A percentile compares a stretch with the other conserved stretches of the same genome.
Evolutionary conservation across 2,113 vertebrate species (phyloP).

Genomic region (Sprattus sprattus): DNA sequence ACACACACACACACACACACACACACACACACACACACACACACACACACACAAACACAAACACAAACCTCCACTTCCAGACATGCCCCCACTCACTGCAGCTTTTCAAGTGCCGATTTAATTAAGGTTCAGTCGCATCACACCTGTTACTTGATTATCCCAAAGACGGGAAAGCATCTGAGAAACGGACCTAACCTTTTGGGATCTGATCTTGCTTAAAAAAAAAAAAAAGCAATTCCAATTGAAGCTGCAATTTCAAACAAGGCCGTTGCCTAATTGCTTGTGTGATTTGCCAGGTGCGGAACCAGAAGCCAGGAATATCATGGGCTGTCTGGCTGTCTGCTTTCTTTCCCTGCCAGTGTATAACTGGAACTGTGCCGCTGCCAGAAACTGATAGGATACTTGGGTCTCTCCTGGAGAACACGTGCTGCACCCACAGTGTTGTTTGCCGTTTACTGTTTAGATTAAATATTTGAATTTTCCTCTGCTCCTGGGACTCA

Average conservation of each 20-base stretch:
- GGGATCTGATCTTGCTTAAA: neutral
- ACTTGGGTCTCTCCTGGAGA: slow-evolving; percentile 8
- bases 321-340: neutral
- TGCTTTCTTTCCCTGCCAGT: neutral
- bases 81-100: neutral
- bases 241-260: slow-evolving; percentile 14
- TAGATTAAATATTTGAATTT: slow-evolving; percentile 16
- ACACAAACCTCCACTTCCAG: neutral
- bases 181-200: slow-evolving; percentile 14
- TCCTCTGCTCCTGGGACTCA: slow-evolving; percentile 6
- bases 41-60: slow-evolving; percentile 12
- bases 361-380: neutral
- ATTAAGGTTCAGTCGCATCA: slow-evolving; percentile 2
- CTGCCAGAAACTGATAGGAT: slow-evolving; percentile 8
- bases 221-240: neutral
- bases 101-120: neutral
- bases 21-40: slow-evolving; percentile 23
- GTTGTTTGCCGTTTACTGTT: neutral
- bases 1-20: slow-evolving; percentile 27
- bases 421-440: neutral
- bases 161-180: slow-evolving; percentile 8
- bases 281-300: slow-evolving; percentile 15
- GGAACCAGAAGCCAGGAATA: neutral
- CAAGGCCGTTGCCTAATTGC: slow-evolving; percentile 12
- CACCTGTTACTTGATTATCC: slow-evolving; percentile 14